Base-by-base conservation (phyloP, 2,888 invertebrate genomes). In the Pammene fasciana region DNA sequence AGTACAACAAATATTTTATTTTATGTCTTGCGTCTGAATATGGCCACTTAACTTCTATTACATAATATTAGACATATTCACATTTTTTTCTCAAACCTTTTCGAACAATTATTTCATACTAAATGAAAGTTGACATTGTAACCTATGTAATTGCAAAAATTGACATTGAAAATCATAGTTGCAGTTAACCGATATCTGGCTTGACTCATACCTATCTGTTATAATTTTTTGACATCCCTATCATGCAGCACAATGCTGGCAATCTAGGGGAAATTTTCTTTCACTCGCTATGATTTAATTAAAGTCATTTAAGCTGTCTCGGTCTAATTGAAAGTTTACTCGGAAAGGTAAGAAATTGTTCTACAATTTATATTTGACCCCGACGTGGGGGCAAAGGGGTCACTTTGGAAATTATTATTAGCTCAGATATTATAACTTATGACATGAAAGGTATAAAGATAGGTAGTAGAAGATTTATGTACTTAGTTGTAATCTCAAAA, bases 281-380 rank as follows among this genome's bases (percentile, higher is more conserved):
- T 75, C 78, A 75, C 79, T 82, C 82, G 75, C 79, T 87, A 90
- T 88, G 87, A 90, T 89, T 90, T 90, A 90, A 90, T 90, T 89
- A 87, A 87, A 88, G 83, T 85, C 86, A 90, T 90, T 89, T 89
- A 82, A 86, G 78, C 82, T 76, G 84, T 78, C 79, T 75, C 74
- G 70, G 78, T 83, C 83, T 90, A 90, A 91, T 90, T 90, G 90
- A 90, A 90, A 89, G 87, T 89, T 88, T 75, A 76, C 75, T 55
- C 75, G 80, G 79, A 82, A 82, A 84, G 79, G 76, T 79, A 79
- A 81, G 84, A 79, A 84, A 85, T 83, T 81, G 78, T 78, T 79
- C 76, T 81, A 85, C 82, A 80, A 83, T 85, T 84, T 84, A 82
- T 83, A 75, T 76, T 78, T 72, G 77, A 82, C 80, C 79, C 72